phyloP scores from a whole-genome alignment of 2,888 invertebrate species.

The Tillus elongatus region DNA sequence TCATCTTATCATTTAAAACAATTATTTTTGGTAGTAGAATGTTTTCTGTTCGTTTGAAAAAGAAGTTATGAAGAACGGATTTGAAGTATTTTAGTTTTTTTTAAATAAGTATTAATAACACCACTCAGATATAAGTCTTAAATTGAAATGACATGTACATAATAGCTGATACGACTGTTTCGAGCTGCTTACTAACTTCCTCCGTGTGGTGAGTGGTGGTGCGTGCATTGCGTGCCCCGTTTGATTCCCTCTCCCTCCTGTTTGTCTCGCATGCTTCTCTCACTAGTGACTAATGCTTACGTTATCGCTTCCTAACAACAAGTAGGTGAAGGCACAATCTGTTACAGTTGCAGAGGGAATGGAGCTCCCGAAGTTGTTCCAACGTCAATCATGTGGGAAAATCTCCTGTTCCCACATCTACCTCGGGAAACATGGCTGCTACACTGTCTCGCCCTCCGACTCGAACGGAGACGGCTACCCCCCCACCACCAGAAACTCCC shows the following conservation, averaged over 20 bases:
- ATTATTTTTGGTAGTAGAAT: no score
- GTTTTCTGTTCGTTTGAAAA: no score
- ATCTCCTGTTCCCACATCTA: constrained; percentile 38
- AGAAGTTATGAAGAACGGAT: no score
- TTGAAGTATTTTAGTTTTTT: no score
- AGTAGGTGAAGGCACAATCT: constrained; percentile 32
- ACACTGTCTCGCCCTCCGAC: constrained; percentile 38
- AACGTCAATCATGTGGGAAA: constrained; percentile 42
- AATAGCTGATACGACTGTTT: no score
- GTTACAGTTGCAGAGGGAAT: constrained; percentile 44
- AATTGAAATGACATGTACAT: no score
- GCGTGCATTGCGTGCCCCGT: constrained; percentile 38
- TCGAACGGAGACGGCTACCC: constrained; percentile 29
- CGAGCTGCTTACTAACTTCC: constrained; percentile 30
- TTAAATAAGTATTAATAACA: no score
- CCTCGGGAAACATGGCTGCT: constrained; percentile 41
- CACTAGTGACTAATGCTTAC: neutral
- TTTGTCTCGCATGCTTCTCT: neutral
- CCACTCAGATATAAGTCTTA: no score
- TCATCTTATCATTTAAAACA: no score
- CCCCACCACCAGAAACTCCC: constrained; percentile 33
- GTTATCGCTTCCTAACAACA: constrained; percentile 17
- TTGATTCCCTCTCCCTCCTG: neutral
- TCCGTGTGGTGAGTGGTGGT: constrained; percentile 40
- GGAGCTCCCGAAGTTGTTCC: constrained; percentile 45